Evolutionary conservation across 2,888 invertebrate genomes (phyloP).

Genomic region (Leucophenga montana): DNA sequence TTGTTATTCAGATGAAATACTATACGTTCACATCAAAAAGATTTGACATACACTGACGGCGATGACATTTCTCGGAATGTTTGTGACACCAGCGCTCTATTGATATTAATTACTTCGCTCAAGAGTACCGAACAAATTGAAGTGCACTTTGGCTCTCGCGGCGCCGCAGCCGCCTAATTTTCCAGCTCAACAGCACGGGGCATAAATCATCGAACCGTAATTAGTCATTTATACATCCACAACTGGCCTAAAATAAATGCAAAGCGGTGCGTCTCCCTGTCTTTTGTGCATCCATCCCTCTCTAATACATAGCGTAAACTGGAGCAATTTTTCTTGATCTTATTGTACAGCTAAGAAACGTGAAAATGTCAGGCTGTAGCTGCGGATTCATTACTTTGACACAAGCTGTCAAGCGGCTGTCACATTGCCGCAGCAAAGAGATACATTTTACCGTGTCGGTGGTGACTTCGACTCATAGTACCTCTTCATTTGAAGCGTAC

Average conservation of each 20-base stretch:
- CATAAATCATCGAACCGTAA: constrained; percentile 66
- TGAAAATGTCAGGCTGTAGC: constrained; percentile 68
- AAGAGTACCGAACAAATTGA: constrained; percentile 46
- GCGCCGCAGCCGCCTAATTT: neutral
- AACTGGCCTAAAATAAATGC: constrained; percentile 19
- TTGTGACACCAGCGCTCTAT: constrained; percentile 9
- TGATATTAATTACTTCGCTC: constrained; percentile 58
- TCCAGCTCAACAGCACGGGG: neutral
- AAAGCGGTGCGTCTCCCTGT: neutral
- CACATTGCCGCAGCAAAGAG: constrained; percentile 62
- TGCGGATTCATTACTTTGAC: constrained; percentile 72
- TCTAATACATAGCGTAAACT: constrained; percentile 49
- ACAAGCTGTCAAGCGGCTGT: constrained; percentile 70
- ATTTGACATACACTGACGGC: no score
- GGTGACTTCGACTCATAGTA: constrained; percentile 43
- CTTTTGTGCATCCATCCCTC: neutral
- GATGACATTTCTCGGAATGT: no score
- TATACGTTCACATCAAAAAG: no score
- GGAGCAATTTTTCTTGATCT: constrained; percentile 59
- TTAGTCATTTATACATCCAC: constrained; percentile 54
- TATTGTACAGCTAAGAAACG: constrained; percentile 42
- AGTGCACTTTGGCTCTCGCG: constrained; percentile 27
- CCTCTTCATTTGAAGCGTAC: constrained; percentile 63
- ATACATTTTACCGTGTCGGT: constrained; percentile 42
- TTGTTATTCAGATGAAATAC: no score